These are phyloP conservation scores for Amblyraja radiata DNA, from an alignment of 2,797 vertebrate species.

Conservation along the genomic window DNA sequence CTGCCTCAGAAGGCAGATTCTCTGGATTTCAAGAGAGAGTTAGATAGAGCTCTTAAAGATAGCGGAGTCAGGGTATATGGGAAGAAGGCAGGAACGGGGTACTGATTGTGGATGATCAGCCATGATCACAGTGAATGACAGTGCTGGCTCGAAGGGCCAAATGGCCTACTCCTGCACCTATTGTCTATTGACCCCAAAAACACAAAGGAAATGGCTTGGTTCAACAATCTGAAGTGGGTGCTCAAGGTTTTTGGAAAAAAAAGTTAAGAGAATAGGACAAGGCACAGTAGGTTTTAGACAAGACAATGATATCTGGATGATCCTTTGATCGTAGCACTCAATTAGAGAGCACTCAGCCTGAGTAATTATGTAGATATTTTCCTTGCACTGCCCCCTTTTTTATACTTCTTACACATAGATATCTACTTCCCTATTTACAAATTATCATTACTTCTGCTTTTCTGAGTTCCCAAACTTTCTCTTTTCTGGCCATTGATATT, in stretches of 20 bases:
- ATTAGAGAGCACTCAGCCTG: not conserved
- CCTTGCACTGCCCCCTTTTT: not conserved
- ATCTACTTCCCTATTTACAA: not conserved
- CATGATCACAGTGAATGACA: too few relatives aligned
- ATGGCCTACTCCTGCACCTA: too few relatives aligned
- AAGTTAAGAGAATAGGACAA: not conserved
- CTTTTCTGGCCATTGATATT: not conserved
- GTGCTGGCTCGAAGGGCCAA: too few relatives aligned
- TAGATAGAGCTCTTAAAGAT: too few relatives aligned
- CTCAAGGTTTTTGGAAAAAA: not conserved
- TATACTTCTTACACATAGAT: not conserved
- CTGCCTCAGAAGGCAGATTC: too few relatives aligned
- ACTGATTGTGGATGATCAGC: too few relatives aligned
- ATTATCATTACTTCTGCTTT: not conserved
- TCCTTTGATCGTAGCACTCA: not conserved
- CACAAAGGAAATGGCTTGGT: not conserved
- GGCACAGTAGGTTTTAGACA: not conserved
- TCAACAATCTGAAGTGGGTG: not conserved
- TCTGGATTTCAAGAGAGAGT: too few relatives aligned
- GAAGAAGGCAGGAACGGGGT: too few relatives aligned
- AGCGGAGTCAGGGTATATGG: too few relatives aligned
- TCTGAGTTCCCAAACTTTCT: not conserved
- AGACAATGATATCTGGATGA: not conserved
- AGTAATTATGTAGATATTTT: not conserved
- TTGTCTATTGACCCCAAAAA: not conserved